phyloP scores from a whole-genome alignment of 2,797 vertebrate species.

The Enteromius viviparus region DNA sequence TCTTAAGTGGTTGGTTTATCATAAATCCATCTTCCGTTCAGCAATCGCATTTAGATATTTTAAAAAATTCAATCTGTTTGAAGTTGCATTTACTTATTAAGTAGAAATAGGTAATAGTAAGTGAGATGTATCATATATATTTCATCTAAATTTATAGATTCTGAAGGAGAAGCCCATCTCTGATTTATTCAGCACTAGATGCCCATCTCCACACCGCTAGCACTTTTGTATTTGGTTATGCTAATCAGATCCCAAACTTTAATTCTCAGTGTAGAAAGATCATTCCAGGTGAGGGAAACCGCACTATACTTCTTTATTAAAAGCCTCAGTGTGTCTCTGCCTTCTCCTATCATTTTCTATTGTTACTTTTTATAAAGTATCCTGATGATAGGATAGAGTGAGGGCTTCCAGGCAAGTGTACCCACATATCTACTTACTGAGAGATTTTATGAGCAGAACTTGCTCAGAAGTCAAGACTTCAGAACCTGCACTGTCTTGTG shows the following conservation, averaged over 20 bases:
- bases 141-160: too few species aligned
- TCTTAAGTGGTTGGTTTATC: too few species aligned
- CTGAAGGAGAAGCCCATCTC: not conserved
- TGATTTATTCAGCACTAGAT: slow-evolving; percentile 38
- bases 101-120: not conserved
- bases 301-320: slow-evolving; percentile 53
- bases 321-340: slow-evolving; percentile 30
- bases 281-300: slow-evolving; percentile 44
- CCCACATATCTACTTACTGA: not conserved
- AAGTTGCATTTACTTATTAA: not conserved
- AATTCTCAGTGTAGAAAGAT: slow-evolving; percentile 35
- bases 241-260: slow-evolving; percentile 51
- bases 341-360: slow-evolving; percentile 25
- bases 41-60: not conserved
- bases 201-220: slow-evolving; percentile 27
- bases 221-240: slow-evolving; percentile 51
- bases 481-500: slow-evolving; percentile 28
- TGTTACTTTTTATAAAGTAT: slow-evolving; percentile 23
- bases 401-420: slow-evolving; percentile 32
- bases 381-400: slow-evolving; percentile 20
- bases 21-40: not conserved
- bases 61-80: not conserved
- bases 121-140: not conserved
- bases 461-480: slow-evolving; percentile 34
- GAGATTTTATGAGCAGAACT: slow-evolving; percentile 18